Percentiles rank a stretch among this genome's conserved stretches.
Conservation (phyloP, 2,888 invertebrate genomes). For the Nomada lathburiana region DNA sequence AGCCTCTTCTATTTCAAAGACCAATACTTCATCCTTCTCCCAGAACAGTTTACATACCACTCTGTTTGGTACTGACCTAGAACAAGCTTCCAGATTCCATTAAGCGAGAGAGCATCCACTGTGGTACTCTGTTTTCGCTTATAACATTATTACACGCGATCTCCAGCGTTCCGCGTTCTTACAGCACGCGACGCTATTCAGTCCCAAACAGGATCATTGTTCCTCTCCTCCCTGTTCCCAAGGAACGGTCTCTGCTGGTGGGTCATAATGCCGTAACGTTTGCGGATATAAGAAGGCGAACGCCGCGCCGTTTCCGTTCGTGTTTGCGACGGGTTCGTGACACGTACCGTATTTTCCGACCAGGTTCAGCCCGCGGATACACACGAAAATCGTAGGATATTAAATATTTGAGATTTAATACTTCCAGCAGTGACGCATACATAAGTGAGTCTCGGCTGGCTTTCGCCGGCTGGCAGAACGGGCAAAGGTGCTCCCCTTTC, state of each 20-base stretch:
- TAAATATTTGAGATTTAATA: conserved; percentile 77
- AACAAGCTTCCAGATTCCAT: conserved; percentile 29
- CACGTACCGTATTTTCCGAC: conserved; percentile 29
- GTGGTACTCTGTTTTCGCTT: conserved; percentile 9
- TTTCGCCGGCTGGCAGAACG: neutral
- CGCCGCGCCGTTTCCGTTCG: conserved; percentile 29
- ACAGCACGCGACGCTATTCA: conserved; percentile 9
- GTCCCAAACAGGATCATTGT: conserved; percentile 30
- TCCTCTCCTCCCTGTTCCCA: conserved; percentile 20
- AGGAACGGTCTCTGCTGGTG: neutral
- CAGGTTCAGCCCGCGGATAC: conserved; percentile 18
- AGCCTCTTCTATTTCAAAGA: no score
- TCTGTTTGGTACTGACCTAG: neutral
- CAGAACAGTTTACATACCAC: no score
- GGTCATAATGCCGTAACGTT: conserved; percentile 36
- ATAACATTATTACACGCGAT: neutral
- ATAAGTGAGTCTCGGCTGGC: conserved; percentile 49
- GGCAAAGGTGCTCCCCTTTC: conserved; percentile 3
- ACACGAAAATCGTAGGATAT: conserved; percentile 66
- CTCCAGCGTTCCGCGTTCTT: neutral
- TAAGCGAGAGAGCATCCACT: conserved; percentile 24
- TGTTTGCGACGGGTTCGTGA: conserved; percentile 51
- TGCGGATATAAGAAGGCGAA: conserved; percentile 14
- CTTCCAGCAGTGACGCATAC: conserved; percentile 53
- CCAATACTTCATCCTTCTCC: neutral